Conservation (phyloP, 2,888 invertebrate genomes). For the Drosophila macrothrix region DNA sequence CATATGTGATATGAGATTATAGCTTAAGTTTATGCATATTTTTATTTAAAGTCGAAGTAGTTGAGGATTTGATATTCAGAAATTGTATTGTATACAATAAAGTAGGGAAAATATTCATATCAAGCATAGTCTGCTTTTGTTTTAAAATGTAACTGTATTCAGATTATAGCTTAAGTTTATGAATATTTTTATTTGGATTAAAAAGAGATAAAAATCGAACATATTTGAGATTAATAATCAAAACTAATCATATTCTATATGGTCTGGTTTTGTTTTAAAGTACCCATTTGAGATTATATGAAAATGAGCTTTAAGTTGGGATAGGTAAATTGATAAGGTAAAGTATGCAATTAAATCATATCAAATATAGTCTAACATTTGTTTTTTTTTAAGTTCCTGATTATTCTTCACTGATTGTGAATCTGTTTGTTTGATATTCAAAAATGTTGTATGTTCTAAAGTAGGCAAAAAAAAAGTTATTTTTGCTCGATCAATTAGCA, state of each 20-base stretch:
- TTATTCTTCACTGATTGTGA: background rate
- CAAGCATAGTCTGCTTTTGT: background rate
- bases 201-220: background rate
- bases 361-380: background rate
- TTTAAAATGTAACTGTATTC: background rate
- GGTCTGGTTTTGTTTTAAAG: background rate
- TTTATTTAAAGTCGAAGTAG: background rate
- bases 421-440: background rate
- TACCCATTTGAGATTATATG: background rate
- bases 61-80: background rate
- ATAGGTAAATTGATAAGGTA: background rate
- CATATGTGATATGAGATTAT: constrained; percentile 2
- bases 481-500: constrained; percentile 1
- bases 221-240: background rate
- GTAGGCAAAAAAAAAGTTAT: background rate
- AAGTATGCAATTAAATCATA: background rate
- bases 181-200: background rate
- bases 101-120: background rate
- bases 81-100: background rate
- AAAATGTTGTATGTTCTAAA: background rate
- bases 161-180: background rate
- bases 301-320: background rate
- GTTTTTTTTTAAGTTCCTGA: background rate
- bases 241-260: background rate
- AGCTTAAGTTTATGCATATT: background rate